Percentiles rank a stretch among this genome's conserved stretches.
Conservation (phyloP, 2,797 vertebrate species). For the Sebastes aleutianus region DNA sequence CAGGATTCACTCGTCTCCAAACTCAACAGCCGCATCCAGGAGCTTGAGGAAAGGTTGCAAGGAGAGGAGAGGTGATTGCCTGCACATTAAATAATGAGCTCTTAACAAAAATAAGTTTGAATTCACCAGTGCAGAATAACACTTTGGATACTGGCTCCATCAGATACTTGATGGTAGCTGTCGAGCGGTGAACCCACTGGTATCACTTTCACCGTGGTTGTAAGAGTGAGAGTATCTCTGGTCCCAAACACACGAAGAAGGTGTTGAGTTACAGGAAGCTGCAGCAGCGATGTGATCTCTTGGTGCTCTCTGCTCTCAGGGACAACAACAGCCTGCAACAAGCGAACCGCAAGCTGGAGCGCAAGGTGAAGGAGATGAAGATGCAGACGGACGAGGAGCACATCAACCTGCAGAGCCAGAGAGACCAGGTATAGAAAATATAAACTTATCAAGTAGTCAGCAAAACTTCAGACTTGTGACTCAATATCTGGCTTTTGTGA, state of each 20-base stretch:
- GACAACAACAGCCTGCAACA: constrained; percentile 91
- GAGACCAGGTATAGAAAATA: constrained; percentile 88
- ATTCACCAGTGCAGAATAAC: neutral
- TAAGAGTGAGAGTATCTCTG: constrained; percentile 33
- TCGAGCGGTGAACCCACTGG: constrained; percentile 4
- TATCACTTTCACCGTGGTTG: constrained; percentile 43
- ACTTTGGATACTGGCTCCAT: neutral
- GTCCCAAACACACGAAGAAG: constrained; percentile 7
- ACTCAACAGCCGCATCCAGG: constrained; percentile 89
- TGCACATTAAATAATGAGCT: neutral
- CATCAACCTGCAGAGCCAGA: constrained; percentile 90
- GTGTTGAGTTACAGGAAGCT: constrained; percentile 58
- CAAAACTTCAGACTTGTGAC: neutral
- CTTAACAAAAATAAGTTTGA: neutral
- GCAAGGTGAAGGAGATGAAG: constrained; percentile 94
- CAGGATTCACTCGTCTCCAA: constrained; percentile 91
- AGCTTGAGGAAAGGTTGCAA: constrained; percentile 91
- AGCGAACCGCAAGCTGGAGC: constrained; percentile 92
- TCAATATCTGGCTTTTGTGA: constrained; percentile 19
- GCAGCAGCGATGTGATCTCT: constrained; percentile 28
- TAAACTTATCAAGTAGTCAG: neutral
- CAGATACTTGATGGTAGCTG: neutral
- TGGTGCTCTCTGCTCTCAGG: constrained; percentile 73
- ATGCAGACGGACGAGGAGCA: constrained; percentile 94
- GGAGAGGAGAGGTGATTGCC: constrained; percentile 87